These are phyloP conservation scores for Ectropis grisescens DNA, from an alignment of 1,140 invertebrate genomes.

Conservation along the genomic window DNA sequence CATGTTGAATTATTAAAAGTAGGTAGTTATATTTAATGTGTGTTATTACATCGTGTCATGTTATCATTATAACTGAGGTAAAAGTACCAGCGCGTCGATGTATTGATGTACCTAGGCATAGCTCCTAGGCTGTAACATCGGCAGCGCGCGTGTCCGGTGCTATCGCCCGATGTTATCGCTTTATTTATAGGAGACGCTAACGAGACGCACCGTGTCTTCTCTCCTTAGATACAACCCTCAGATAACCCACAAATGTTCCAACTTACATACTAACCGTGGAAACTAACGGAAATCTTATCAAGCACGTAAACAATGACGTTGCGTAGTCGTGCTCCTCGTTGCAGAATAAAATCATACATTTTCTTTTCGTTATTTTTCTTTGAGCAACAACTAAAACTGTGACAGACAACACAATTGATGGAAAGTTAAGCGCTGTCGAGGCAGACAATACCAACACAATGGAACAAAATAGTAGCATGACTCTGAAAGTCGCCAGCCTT, in stretches of 20 bases:
- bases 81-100: too few relatives aligned
- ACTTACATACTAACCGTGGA: too few relatives aligned
- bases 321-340: too few relatives aligned
- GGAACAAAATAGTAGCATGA: conserved; percentile 22
- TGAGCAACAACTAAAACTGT: conserved; percentile 15
- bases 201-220: conserved; percentile 30
- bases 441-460: conserved; percentile 26
- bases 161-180: conserved; percentile 28
- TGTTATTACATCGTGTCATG: too few relatives aligned
- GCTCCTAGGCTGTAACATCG: too few relatives aligned
- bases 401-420: conserved; percentile 25
- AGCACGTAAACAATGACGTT: too few relatives aligned
- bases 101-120: too few relatives aligned
- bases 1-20: too few relatives aligned
- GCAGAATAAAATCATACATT: conserved; percentile 7
- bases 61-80: too few relatives aligned
- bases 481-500: conserved; percentile 18
- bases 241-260: conserved; percentile 20
- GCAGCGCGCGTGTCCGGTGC: conserved; percentile 20
- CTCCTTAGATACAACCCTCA: conserved; percentile 19
- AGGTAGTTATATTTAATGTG: too few relatives aligned
- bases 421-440: conserved; percentile 23
- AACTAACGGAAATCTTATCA: too few relatives aligned
- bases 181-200: conserved; percentile 54
- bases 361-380: too few relatives aligned